Evolutionary conservation across 2,888 invertebrate species (phyloP).

Genomic region (Dinocampus coccinellae): DNA sequence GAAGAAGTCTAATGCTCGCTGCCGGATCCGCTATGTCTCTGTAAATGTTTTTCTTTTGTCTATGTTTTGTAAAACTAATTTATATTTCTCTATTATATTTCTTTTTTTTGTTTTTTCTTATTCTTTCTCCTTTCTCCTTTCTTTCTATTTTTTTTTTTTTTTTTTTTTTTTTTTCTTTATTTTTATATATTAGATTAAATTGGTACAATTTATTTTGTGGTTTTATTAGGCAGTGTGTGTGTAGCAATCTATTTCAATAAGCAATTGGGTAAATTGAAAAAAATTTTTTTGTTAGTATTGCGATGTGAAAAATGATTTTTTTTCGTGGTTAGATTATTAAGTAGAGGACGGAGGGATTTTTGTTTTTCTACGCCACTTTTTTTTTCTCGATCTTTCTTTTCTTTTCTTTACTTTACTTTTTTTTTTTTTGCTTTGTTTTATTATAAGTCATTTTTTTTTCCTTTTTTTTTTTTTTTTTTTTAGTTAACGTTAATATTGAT

Average conservation of each 20-base stretch:
- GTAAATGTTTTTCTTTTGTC: constrained; percentile 43
- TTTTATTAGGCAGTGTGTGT: background rate
- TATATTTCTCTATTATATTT: background rate
- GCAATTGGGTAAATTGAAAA: background rate
- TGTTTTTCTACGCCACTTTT: too few relatives aligned
- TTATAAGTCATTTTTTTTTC: constrained; percentile 24
- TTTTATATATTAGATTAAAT: background rate
- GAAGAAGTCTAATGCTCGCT: constrained; percentile 66
- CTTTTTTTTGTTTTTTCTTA: constrained; percentile 3
- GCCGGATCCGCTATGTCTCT: constrained; percentile 66
- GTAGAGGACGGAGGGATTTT: background rate
- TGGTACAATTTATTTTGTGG: background rate
- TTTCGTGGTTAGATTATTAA: constrained; percentile 17
- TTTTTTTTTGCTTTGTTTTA: constrained; percentile 10
- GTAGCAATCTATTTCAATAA: background rate
- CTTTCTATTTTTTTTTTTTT: background rate
- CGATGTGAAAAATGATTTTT: background rate
- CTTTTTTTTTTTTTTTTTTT: constrained; percentile 11
- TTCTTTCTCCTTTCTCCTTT: constrained; percentile 1
- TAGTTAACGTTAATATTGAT: constrained; percentile 5
- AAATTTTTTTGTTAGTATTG: background rate
- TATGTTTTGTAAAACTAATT: constrained; percentile 39
- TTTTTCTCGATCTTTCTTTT: too few relatives aligned
- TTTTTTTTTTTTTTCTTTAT: constrained; percentile 7
- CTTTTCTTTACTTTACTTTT: too few relatives aligned